Percentiles rank a stretch among this genome's conserved stretches.
phyloP scores from a whole-genome alignment of 2,797 vertebrate species.

The Anguilla marmorata region DNA sequence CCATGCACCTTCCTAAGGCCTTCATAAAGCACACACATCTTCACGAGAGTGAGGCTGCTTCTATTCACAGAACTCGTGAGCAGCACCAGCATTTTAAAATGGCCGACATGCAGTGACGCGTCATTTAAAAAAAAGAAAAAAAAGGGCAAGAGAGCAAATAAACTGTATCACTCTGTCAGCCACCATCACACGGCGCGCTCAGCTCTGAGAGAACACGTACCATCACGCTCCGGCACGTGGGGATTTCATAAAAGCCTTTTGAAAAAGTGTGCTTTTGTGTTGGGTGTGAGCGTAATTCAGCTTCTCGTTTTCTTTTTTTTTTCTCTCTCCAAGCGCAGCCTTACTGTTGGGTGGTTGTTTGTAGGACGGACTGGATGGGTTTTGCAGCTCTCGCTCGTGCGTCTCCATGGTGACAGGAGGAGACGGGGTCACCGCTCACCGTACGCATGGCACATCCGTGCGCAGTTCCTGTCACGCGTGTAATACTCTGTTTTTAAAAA shows the following conservation, averaged over 20 bases:
- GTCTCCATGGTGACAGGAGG: neutral
- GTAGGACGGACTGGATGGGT: neutral
- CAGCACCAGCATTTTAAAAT: neutral
- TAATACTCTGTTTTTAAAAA: neutral
- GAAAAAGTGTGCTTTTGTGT: neutral
- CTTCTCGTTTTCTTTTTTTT: too few species aligned
- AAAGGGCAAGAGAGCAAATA: neutral
- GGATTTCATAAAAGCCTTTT: neutral
- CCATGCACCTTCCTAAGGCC: neutral
- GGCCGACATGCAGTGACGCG: neutral
- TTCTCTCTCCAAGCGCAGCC: neutral
- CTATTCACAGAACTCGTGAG: neutral
- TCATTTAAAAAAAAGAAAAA: neutral
- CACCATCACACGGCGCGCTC: neutral
- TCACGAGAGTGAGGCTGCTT: neutral
- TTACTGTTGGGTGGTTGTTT: neutral
- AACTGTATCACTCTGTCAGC: neutral
- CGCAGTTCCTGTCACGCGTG: neutral
- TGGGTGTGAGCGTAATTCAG: neutral
- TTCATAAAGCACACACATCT: neutral
- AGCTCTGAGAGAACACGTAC: neutral
- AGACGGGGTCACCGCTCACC: neutral
- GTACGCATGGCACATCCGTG: neutral
- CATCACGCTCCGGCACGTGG: neutral
- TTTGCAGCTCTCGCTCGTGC: neutral